Conservation (phyloP, 2,888 invertebrate species). For the Drosophila quasianomalipes region DNA sequence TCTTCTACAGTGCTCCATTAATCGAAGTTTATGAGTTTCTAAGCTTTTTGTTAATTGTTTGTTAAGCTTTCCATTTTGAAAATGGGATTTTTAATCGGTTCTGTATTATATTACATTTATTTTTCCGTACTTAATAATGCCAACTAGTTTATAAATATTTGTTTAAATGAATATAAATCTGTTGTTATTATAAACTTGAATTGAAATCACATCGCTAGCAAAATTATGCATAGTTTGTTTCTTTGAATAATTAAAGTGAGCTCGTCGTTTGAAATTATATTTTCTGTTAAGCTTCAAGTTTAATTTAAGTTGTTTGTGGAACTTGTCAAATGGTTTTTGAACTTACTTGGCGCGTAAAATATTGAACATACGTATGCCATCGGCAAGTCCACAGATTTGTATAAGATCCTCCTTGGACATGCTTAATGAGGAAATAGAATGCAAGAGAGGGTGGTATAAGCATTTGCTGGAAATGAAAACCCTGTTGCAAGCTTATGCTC, state of each 20-base stretch:
- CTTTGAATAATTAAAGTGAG: neutral
- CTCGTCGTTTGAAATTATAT: neutral
- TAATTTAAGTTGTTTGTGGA: neutral
- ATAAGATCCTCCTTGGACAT: slow-evolving; percentile 96
- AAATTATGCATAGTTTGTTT: neutral
- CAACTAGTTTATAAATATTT: neutral
- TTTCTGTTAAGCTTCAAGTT: too few species aligned
- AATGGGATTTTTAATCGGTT: neutral
- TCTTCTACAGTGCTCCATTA: neutral
- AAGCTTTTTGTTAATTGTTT: neutral
- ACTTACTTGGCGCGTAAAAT: slow-evolving; percentile 93
- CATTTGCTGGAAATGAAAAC: neutral
- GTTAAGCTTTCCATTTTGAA: too few species aligned
- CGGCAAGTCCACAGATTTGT: slow-evolving; percentile 96
- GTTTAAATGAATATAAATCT: neutral
- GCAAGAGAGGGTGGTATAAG: neutral
- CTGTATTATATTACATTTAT: neutral
- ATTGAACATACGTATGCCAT: slow-evolving; percentile 97
- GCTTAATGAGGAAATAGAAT: slow-evolving; percentile 81
- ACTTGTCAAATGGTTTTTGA: neutral
- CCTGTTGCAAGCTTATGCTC: slow-evolving; percentile 31
- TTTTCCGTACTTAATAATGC: neutral
- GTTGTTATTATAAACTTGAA: neutral
- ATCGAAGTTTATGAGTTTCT: neutral
- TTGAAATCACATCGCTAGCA: neutral